Conservation (phyloP, 2,797 vertebrate species). For the Vultur gryphus region DNA sequence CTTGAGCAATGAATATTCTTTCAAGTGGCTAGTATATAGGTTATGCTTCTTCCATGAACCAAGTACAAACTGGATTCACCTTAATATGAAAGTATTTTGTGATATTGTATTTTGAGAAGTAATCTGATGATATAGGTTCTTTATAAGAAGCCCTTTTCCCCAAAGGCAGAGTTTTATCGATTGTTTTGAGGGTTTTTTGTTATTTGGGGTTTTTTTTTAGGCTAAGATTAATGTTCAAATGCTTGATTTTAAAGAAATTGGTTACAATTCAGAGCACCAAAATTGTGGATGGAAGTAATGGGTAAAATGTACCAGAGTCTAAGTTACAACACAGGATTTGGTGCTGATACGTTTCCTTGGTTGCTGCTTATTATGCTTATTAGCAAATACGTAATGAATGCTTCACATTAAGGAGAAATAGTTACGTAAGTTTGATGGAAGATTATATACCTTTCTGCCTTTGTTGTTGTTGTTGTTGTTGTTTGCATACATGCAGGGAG, state of each 20-base stretch:
- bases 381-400: neutral
- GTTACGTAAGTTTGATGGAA: neutral
- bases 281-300: neutral
- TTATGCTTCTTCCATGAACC: neutral
- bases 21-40: neutral
- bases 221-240: neutral
- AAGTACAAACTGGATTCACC: neutral
- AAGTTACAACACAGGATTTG: neutral
- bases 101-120: neutral
- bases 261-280: neutral
- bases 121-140: neutral
- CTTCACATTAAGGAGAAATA: neutral
- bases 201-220: neutral
- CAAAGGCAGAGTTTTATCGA: neutral
- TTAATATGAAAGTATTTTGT: neutral
- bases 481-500: neutral
- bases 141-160: neutral
- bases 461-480: neutral
- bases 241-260: neutral
- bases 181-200: neutral
- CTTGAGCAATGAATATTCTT: neutral
- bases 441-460: neutral
- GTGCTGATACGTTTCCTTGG: neutral
- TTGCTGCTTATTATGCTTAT: neutral
- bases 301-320: neutral